Base-by-base conservation (phyloP, 2,113 vertebrate genomes). In the Podarcis cretensis region DNA sequence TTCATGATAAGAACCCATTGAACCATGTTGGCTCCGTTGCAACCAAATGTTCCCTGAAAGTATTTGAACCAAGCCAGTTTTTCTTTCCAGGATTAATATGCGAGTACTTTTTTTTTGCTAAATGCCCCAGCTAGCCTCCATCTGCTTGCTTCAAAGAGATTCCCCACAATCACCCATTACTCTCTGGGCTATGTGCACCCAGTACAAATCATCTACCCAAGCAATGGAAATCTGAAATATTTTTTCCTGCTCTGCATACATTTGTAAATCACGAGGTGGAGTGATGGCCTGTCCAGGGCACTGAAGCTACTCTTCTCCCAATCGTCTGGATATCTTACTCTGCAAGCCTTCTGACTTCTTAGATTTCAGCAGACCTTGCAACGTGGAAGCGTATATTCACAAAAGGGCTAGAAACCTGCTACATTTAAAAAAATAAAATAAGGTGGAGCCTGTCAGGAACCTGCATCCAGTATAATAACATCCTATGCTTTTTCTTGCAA, bases 21-120 rank as follows among this genome's bases (percentile, higher is more conserved):
- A 69, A 83, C 30, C 63, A 3, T 66, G 13, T 57, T 79, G 59
- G 14, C 68, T 83, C 23, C 25, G 9, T 71, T n/a, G 14, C 40
- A 30, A 63, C 25, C 30, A 37, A 37, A 59, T 87, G 78, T 77
- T 59, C 78, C 88, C 86, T 65, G 66, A 87, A 9, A 71, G 76
- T 84, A 76, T 74, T 84, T 1, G 1, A 40, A 32, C 81, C 54
- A 54, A 63, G 43, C 76, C 68, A 76, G 40, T 16, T 76, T 35
- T 75, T 30, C 54, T 80, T 54, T 2, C 30, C 48, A 59, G n/a
- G 48, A 48, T 80, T 89, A 87, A 83, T 40, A 90, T 85, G 79
- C 43, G 0, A 87, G 84, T 25, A 23, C 43, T 10, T 68, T 30
- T 59, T 91, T 57, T 83, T 37, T 37, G 1, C 16, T 91, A 79